Conservation (phyloP, 2,888 invertebrate genomes). For the Polyommatus icarus region DNA sequence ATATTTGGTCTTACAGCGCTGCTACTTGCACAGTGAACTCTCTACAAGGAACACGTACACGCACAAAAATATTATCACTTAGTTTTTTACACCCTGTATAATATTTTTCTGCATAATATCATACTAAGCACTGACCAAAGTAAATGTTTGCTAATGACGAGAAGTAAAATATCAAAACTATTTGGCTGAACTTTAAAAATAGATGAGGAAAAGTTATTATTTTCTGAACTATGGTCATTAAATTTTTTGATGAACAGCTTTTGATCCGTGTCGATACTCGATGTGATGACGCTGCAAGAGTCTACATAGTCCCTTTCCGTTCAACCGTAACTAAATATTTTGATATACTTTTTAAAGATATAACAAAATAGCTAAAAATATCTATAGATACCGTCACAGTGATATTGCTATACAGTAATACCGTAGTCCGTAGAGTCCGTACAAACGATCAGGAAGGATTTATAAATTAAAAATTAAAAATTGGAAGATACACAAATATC, state of each 20-base stretch:
- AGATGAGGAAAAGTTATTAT: constrained; percentile 75
- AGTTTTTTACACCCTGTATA: too few species aligned
- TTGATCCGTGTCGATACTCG: constrained; percentile 68
- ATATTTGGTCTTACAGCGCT: too few species aligned
- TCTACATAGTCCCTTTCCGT: constrained; percentile 66
- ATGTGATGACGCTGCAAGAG: constrained; percentile 73
- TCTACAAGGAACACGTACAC: too few species aligned
- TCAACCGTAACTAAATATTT: constrained; percentile 73
- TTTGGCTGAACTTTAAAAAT: constrained; percentile 45
- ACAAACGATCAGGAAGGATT: background rate
- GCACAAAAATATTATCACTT: too few species aligned
- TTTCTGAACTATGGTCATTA: constrained; percentile 80
- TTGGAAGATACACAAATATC: background rate
- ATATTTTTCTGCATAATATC: too few species aligned
- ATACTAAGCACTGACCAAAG: too few species aligned
- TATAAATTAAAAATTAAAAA: background rate
- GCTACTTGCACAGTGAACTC: too few species aligned
- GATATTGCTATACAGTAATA: too few species aligned
- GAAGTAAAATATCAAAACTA: constrained; percentile 57
- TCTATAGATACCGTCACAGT: too few species aligned
- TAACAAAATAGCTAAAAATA: constrained; percentile 63
- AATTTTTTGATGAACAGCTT: constrained; percentile 80
- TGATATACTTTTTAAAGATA: constrained; percentile 70
- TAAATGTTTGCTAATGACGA: background rate
- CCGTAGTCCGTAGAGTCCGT: constrained; percentile 43